Conservation (phyloP, 2,888 invertebrate genomes). For the Plemyria rubiginata region DNA sequence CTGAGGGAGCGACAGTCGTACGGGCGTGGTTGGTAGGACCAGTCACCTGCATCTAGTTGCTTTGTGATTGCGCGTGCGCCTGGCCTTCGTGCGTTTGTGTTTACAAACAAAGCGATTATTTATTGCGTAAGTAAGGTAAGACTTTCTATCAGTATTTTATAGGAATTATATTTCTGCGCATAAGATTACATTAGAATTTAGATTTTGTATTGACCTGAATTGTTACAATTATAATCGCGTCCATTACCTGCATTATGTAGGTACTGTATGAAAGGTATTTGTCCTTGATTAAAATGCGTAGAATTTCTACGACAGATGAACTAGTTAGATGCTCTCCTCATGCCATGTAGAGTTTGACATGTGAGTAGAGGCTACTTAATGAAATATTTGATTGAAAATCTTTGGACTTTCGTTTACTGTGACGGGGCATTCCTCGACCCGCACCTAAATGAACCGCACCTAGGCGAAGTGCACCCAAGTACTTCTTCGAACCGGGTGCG, state of each 20-base stretch:
- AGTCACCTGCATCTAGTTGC: constrained; percentile 13
- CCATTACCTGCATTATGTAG: constrained; percentile 7
- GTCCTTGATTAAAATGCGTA: background rate
- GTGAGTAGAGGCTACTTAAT: background rate
- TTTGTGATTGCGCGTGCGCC: constrained; percentile 22
- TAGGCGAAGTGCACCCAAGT: too few relatives aligned
- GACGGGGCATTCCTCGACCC: too few relatives aligned
- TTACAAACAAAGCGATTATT: constrained; percentile 29
- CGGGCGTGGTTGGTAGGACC: constrained; percentile 29
- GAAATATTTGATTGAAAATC: too few relatives aligned
- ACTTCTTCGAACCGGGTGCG: too few relatives aligned
- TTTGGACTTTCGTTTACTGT: too few relatives aligned
- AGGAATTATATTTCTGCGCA: background rate
- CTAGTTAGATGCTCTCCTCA: background rate
- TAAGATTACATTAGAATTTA: too few relatives aligned
- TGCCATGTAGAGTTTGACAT: background rate
- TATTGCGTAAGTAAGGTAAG: constrained; percentile 25
- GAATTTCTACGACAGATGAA: background rate
- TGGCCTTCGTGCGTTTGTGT: constrained; percentile 14
- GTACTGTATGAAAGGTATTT: too few relatives aligned
- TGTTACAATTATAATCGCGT: background rate
- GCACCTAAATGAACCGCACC: too few relatives aligned
- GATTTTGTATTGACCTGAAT: too few relatives aligned
- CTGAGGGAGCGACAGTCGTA: constrained; percentile 29
- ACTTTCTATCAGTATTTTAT: background rate